These are phyloP conservation scores for Gallinago undulata DNA, from an alignment of 2,113 vertebrate genomes.

Conservation along the genomic window DNA sequence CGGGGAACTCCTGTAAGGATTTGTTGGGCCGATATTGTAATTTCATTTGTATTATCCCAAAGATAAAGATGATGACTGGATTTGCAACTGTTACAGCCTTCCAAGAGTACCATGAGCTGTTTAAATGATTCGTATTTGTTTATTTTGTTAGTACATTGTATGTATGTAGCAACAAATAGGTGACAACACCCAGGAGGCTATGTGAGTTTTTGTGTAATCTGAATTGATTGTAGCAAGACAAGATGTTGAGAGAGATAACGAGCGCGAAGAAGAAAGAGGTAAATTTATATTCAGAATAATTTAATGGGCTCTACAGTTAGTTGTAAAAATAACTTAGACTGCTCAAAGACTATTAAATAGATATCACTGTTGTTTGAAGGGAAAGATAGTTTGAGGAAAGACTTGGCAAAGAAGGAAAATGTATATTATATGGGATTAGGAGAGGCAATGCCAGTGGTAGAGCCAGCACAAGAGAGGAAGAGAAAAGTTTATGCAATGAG, in stretches of 20 bases:
- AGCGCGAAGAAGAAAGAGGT: not conserved
- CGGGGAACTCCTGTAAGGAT: not conserved
- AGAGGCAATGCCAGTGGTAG: not conserved
- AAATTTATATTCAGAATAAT: slow-evolving; percentile 26
- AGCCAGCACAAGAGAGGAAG: not conserved
- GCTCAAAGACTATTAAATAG: not conserved
- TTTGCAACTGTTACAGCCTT: not conserved
- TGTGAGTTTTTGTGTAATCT: not conserved
- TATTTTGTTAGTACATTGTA: not conserved
- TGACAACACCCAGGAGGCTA: not conserved
- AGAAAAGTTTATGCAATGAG: not conserved
- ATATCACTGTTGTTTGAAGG: not conserved
- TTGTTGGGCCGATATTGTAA: not conserved
- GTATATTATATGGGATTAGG: not conserved
- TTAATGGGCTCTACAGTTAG: not conserved
- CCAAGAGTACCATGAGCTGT: not conserved
- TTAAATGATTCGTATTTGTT: not conserved
- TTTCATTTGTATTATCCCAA: not conserved
- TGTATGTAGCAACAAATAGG: slow-evolving; percentile 12
- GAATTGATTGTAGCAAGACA: not conserved
- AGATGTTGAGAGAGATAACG: not conserved
- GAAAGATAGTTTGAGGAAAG: not conserved
- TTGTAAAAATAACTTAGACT: not conserved
- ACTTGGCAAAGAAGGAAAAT: not conserved
- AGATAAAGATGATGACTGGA: not conserved